Conservation (phyloP, 1,140 invertebrate genomes). For the Spodoptera frugiperda region DNA sequence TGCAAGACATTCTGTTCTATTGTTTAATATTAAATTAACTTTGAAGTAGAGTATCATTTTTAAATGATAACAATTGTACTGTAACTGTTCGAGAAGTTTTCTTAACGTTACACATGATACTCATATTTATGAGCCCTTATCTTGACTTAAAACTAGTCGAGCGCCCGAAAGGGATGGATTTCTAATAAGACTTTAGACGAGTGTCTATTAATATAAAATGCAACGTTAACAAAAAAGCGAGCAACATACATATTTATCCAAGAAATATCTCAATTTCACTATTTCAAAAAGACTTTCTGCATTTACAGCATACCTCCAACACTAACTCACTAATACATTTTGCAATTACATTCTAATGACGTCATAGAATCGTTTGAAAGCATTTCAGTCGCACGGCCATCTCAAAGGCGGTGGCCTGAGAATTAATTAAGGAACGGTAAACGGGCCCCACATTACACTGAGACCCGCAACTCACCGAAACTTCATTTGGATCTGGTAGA, state of each 20-base stretch:
- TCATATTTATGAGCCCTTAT: too few species aligned
- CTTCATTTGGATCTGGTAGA: slow-evolving; percentile 26
- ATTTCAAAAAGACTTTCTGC: not conserved
- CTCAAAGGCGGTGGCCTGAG: slow-evolving; percentile 38
- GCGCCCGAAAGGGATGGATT: too few species aligned
- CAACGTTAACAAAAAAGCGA: too few species aligned
- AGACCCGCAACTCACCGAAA: slow-evolving; percentile 33
- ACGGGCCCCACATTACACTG: slow-evolving; percentile 45
- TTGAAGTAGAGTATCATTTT: too few species aligned
- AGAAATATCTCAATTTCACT: too few species aligned
- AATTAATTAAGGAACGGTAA: slow-evolving; percentile 51
- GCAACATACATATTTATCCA: too few species aligned
- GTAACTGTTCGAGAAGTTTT: not conserved
- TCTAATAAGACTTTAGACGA: too few species aligned
- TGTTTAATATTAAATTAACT: too few species aligned
- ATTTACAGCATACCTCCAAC: not conserved
- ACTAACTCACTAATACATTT: slow-evolving; percentile 23
- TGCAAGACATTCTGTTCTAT: not conserved
- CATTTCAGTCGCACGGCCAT: not conserved
- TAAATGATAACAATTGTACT: too few species aligned
- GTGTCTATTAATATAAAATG: too few species aligned
- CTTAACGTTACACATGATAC: too few species aligned
- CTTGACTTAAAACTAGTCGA: too few species aligned
- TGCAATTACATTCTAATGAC: slow-evolving; percentile 2
- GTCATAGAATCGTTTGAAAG: slow-evolving; percentile 25